These are phyloP conservation scores for Pseudomyrmex pallidus DNA, from an alignment of 1,140 invertebrate genomes.

Conservation along the genomic window DNA sequence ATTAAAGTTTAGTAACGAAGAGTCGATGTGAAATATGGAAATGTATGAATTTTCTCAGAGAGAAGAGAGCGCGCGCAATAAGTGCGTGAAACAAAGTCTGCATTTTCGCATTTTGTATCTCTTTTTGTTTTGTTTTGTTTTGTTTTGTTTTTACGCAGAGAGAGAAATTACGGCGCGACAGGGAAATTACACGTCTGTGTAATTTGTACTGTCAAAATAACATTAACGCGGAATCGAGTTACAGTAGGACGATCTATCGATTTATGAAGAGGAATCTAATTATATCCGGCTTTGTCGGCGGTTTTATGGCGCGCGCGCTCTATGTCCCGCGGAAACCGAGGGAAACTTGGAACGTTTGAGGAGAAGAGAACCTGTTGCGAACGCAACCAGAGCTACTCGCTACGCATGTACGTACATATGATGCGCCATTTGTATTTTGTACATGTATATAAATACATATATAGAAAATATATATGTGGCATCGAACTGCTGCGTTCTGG, in stretches of 20 bases:
- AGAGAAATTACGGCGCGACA: too few relatives aligned
- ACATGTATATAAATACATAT: too few relatives aligned
- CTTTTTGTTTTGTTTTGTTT: too few relatives aligned
- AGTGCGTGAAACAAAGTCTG: too few relatives aligned
- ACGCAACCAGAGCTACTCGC: slow-evolving; percentile 1
- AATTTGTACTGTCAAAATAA: too few relatives aligned
- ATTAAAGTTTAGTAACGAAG: too few relatives aligned
- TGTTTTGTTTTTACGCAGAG: too few relatives aligned
- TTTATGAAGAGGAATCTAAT: slow-evolving; percentile 42
- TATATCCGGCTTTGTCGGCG: slow-evolving; percentile 9
- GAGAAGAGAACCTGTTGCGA: slow-evolving; percentile 67
- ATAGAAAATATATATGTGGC: not conserved
- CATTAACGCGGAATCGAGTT: not conserved
- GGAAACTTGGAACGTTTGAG: slow-evolving; percentile 48
- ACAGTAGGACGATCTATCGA: not conserved
- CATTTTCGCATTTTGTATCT: too few relatives aligned
- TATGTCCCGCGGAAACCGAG: slow-evolving; percentile 41
- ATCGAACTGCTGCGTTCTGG: slow-evolving; percentile 1
- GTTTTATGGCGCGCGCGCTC: slow-evolving; percentile 42
- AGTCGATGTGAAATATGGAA: too few relatives aligned
- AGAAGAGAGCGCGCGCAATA: too few relatives aligned
- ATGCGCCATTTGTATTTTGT: not conserved
- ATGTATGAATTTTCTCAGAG: too few relatives aligned
- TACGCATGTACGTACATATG: slow-evolving; percentile 51
- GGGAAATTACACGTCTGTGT: too few relatives aligned